These are phyloP conservation scores for Oryzias javanicus DNA, from an alignment of 2,113 vertebrate species.

Conservation along the genomic window DNA sequence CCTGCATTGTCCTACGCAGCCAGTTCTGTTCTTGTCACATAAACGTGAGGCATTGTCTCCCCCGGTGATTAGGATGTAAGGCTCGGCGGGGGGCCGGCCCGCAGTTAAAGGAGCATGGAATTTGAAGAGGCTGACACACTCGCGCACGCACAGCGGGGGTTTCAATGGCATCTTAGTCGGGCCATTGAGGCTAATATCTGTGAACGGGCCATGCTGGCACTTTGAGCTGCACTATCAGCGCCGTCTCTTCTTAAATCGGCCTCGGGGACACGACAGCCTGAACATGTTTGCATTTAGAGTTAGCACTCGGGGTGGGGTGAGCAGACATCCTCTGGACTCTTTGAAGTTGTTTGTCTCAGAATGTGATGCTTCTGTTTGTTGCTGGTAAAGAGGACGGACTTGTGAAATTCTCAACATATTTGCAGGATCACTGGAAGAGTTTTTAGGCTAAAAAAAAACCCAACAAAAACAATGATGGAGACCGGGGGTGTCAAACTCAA, in stretches of 20 bases:
- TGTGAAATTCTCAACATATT: too few relatives aligned
- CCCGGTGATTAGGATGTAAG: constrained; percentile 56
- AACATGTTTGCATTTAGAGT: constrained; percentile 20
- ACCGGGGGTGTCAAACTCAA: too few relatives aligned
- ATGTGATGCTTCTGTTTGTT: constrained; percentile 6
- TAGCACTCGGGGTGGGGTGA: neutral
- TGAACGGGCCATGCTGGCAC: constrained; percentile 62
- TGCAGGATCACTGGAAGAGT: too few relatives aligned
- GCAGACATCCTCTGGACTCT: constrained; percentile 10
- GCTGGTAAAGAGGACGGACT: neutral
- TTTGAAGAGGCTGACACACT: constrained; percentile 30
- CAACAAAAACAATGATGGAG: too few relatives aligned
- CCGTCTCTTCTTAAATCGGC: constrained; percentile 39
- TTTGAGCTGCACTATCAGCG: constrained; percentile 31
- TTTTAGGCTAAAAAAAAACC: too few relatives aligned
- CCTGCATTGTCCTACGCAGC: constrained; percentile 5
- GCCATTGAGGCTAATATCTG: constrained; percentile 77
- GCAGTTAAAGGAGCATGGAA: constrained; percentile 51
- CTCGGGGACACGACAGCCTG: constrained; percentile 36
- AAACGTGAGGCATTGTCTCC: constrained; percentile 58
- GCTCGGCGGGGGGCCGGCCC: constrained; percentile 32
- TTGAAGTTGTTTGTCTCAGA: constrained; percentile 13
- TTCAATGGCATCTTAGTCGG: constrained; percentile 57
- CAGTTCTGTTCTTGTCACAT: constrained; percentile 51
- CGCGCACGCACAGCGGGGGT: constrained; percentile 64